Percentiles rank a stretch among this genome's conserved stretches.
phyloP scores from a whole-genome alignment of 2,888 invertebrate species.

The Ormyrus labotus region DNA sequence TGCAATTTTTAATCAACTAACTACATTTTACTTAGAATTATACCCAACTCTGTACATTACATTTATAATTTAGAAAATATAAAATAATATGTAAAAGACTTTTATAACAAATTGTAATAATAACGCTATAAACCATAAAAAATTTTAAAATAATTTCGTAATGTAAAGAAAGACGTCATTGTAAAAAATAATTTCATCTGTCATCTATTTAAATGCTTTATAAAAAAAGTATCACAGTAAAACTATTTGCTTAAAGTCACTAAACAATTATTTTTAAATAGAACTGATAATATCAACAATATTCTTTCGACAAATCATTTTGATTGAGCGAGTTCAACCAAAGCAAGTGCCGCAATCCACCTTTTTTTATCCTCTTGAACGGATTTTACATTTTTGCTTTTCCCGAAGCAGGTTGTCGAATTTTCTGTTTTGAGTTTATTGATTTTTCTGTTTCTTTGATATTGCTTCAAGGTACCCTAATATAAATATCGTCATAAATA shows the following conservation, averaged over 20 bases:
- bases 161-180: not conserved
- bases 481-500: conserved; percentile 5
- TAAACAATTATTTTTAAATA: conserved; percentile 18
- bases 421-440: conserved; percentile 33
- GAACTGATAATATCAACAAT: conserved; percentile 4
- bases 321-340: conserved; percentile 51
- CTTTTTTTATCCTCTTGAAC: conserved; percentile 51
- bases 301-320: conserved; percentile 25
- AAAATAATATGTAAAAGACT: conserved; percentile 13
- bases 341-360: conserved; percentile 53
- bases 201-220: not conserved
- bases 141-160: conserved; percentile 8
- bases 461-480: conserved; percentile 51
- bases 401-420: conserved; percentile 9
- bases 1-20: too few relatives aligned
- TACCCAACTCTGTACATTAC: conserved; percentile 3
- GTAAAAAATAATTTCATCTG: conserved; percentile 15
- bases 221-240: conserved; percentile 31
- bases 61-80: conserved; percentile 21
- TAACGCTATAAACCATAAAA: conserved; percentile 7
- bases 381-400: conserved; percentile 27
- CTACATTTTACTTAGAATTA: not conserved
- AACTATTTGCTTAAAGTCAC: conserved; percentile 9
- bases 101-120: conserved; percentile 18
- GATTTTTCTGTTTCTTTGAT: conserved; percentile 40